Conservation (phyloP, 92 coral and sea anemone species). For the Heteractis magnifica region DNA sequence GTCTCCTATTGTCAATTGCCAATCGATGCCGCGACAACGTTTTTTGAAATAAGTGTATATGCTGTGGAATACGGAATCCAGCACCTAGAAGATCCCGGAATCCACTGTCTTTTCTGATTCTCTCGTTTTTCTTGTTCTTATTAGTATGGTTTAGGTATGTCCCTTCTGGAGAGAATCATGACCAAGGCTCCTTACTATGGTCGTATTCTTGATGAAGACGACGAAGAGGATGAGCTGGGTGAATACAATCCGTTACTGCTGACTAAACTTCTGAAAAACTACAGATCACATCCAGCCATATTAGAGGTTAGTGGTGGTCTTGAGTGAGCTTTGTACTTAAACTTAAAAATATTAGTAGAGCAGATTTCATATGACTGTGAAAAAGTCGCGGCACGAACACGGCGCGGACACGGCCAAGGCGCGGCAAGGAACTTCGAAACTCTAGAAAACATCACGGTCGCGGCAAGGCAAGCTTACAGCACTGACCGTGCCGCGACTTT, state of each 20-base stretch:
- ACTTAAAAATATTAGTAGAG: not conserved
- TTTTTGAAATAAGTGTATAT: too few species aligned
- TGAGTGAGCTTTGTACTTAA: not conserved
- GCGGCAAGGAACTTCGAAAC: too few species aligned
- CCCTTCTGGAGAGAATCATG: constrained; percentile 82
- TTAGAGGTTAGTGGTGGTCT: constrained; percentile 56
- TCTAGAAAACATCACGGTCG: too few species aligned
- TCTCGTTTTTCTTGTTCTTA: not conserved
- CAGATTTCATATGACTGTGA: too few species aligned
- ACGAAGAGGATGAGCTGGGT: constrained; percentile 67
- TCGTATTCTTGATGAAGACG: constrained; percentile 57
- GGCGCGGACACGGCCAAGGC: too few species aligned
- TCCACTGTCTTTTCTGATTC: not conserved
- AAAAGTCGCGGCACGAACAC: too few species aligned
- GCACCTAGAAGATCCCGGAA: too few species aligned
- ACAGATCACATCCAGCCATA: constrained; percentile 83
- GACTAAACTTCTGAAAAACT: constrained; percentile 80
- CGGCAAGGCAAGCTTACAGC: too few species aligned
- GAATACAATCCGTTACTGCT: constrained; percentile 67
- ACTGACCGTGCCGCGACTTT: too few species aligned
- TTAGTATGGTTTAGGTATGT: constrained; percentile 72
- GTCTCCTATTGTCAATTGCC: too few species aligned
- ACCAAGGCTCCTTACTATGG: constrained; percentile 64
- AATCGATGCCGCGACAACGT: too few species aligned
- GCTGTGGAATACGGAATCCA: too few species aligned